Evolutionary conservation across 2,888 invertebrate species (phyloP), one percentile per base, ranked within the genome.

Genomic region (Gymnocheta viridis): DNA sequence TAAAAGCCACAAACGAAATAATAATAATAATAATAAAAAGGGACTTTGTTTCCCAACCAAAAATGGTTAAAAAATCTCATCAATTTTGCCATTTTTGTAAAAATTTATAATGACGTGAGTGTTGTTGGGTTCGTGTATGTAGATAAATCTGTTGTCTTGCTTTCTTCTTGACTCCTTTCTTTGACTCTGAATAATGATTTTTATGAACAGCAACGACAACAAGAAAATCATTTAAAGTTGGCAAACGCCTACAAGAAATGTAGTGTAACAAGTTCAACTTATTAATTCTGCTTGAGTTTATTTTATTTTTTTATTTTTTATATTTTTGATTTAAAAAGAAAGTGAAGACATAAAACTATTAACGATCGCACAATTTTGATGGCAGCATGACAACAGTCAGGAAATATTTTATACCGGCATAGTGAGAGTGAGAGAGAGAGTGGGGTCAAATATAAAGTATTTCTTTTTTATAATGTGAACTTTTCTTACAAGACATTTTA

Each of bases 61-160:
- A 90, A 88, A 90, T 88, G 90, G 90, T 86, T 88, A 85, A 87
- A 88, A 89, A 89, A 88, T 88, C 90, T 90, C 90, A 89, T 90
- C 90, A 90, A 87, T 80, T 87, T 88, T 87, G 86, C 87, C 89
- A 89, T 89, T 88, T 88, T 87, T 86, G 87, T 85, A 82, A 76
- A 60, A 62, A 35, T 35, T 44, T 56, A 69, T 81, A 81, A 70
- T 70, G 64, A 70, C 24, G 54, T 56, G 78, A 38, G 49, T 51
- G 29, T n/a, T n/a, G n/a, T n/a, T n/a, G n/a, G n/a, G 0, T 64
- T 67, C 5, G 22, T 58, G 24, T 79, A 79, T 79, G 70, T 79
- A 79, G 70, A 79, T 79, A 62, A 67, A 56, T 70, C 35, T 44
- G 54, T 47, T 38, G 38, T 32, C 24, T 54, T 62, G 51, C 70